Percentiles rank a stretch among this genome's conserved stretches.
These are phyloP conservation scores for Platycercus adscitus DNA, from an alignment of 2,113 vertebrate species.

Conservation along the genomic window DNA sequence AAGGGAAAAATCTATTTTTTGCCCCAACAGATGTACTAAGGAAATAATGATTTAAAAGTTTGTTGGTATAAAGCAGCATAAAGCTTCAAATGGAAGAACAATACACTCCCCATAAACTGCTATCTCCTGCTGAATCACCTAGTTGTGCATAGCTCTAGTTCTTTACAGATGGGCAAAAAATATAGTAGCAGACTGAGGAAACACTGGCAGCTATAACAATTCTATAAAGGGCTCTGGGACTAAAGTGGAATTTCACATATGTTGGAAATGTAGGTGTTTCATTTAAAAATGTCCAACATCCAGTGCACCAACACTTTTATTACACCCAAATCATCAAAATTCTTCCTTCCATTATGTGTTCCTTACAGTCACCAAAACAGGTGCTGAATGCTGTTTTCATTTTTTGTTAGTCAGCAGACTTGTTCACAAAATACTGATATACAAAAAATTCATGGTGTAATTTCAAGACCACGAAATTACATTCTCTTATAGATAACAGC, in stretches of 20 bases:
- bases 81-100: not conserved
- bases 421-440: not conserved
- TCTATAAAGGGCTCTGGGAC: not conserved
- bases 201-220: not conserved
- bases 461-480: not conserved
- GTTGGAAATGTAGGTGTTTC: not conserved
- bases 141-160: fast-evolving
- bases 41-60: not conserved
- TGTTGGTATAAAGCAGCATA: not conserved
- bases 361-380: not conserved
- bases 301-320: not conserved
- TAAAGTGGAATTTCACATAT: not conserved
- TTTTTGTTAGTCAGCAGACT: not conserved
- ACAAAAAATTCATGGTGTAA: not conserved
- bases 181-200: not conserved
- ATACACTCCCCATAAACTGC: not conserved
- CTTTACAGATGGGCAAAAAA: not conserved
- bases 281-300: not conserved
- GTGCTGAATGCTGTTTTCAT: not conserved
- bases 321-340: not conserved
- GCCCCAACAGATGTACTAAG: not conserved
- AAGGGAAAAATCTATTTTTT: not conserved
- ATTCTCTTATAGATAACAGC: not conserved
- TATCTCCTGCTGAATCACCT: not conserved
- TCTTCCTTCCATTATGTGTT: not conserved